Base-by-base conservation (phyloP, 2,113 vertebrate genomes). In the Morone chrysops region DNA sequence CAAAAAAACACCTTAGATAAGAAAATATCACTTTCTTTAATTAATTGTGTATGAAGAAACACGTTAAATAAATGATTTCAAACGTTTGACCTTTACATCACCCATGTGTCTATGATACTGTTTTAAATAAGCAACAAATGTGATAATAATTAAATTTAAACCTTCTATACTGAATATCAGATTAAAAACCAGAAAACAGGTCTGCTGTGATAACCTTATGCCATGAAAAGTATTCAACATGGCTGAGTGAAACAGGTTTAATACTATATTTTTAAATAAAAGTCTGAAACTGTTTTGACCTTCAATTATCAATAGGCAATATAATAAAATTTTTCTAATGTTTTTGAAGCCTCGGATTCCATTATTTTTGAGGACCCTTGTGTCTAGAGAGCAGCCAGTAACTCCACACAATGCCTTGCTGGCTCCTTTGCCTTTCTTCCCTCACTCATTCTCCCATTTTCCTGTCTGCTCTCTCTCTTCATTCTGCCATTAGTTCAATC, bases 361-460 rank as follows among this genome's bases (percentile, higher is more conserved):
- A 83, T 89, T 85, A 83, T 56, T 69, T 9, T 40, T 66, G 40
- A 82, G 20, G 45, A 78, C 38, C 75, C 78, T 82, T 81, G 65
- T 62, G 75, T 86, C 73, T 72, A 78, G 13, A 59, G 47, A 83
- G 40, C 54, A 68, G 2, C 22, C 61, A 20, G 48, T 60, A 66
- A 69, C 36, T 81, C 54, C 75, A 31, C 68, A 51, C 54, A 68
- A 45, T 31, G 51, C n/a, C 31, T 59, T 57, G 5, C 59, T 79
- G 14, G 4, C 31, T 66, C 8, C 20, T 18, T 70, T 56, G 48
- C 7, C n/a, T 40, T 62, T 66, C 59, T 61, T 67, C 54, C 16
- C n/a, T 65, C 11, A 11, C 18, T 51, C 59, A n/a, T 4, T 79
- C 31, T 74, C 50, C 25, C 70, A 20, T 60, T 79, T 65, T 56